Evolutionary conservation across 2,113 vertebrate genomes (phyloP), one percentile per base, ranked within the genome.

Genomic region (Heliornis fulica): DNA sequence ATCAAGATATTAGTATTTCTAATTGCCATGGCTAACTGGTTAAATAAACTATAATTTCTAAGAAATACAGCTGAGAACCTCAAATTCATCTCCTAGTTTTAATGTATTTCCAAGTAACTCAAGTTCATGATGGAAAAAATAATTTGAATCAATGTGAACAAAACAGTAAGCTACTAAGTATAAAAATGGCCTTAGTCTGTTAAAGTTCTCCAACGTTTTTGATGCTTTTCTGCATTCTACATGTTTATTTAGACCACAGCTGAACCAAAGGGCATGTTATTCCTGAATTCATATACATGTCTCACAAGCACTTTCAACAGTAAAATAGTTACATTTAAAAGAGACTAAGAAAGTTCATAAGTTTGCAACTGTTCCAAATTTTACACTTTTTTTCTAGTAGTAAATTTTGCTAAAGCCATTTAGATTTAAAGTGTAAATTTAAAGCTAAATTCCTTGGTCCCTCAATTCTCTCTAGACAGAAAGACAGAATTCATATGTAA

Each of bases 251-350:
- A 94, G 80, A 92, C 51, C 53, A 59, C 61, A 76, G 51, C 57
- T 89, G 77, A 90, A 91, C 56, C 21, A 66, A 76, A 74, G 69
- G 78, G 25, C 85, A 46, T 88, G 50, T 91, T 87, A 94, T 92
- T 92, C 20, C 66, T 61, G 54, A 69, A 92, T 43, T 87, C 84
- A 84, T 74, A 45, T 70, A 79, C 46, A 70, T 66, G 29, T 92
- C 92, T 59, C 91, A 71, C 46, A 96, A 95, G 95, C 48, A 68
- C 54, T 11, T 90, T 83, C 76, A 94, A 89, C 56, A 89, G 40
- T 74, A 70, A 32, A 88, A 94, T 94, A 95, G 96, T 97, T 97
- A 96, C 89, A 93, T 96, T 96, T 93, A 87, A 94, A 93, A 92
- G 57, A 72, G 90, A 96, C 34, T 94, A 86, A 70, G 76, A 95